These are phyloP conservation scores for Coreoperca whiteheadi DNA, from an alignment of 2,113 vertebrate species.

Conservation along the genomic window DNA sequence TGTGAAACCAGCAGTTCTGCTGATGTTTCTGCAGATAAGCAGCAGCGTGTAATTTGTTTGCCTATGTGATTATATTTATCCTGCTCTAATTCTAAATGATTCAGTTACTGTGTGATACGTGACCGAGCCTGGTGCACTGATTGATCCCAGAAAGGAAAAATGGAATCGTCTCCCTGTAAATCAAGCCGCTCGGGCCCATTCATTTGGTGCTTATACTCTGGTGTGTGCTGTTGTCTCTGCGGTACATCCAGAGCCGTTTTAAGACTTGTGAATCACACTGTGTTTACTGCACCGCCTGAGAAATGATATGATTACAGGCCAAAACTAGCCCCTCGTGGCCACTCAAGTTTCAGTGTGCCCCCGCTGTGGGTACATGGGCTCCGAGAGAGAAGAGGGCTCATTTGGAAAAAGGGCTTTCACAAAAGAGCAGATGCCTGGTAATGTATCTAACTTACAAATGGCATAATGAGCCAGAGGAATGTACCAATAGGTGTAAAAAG, in stretches of 20 bases:
- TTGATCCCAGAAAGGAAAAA: slow-evolving; percentile 65
- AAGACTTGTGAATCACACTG: slow-evolving; percentile 31
- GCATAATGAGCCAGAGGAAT: background rate
- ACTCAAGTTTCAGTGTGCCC: slow-evolving; percentile 10
- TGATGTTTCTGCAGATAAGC: slow-evolving; percentile 54
- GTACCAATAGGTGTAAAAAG: slow-evolving; percentile 18
- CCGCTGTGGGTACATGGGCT: background rate
- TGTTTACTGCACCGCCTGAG: slow-evolving; percentile 45
- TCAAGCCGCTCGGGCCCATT: slow-evolving; percentile 41
- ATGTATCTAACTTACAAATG: slow-evolving; percentile 11
- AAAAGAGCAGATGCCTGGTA: background rate
- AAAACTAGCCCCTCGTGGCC: slow-evolving; percentile 33
- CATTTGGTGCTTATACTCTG: slow-evolving; percentile 22
- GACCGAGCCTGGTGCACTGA: slow-evolving; percentile 16
- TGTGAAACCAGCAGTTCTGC: slow-evolving; percentile 25
- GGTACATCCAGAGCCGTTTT: slow-evolving; percentile 18
- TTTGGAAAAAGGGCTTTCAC: slow-evolving; percentile 4
- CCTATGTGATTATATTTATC: slow-evolving; percentile 59
- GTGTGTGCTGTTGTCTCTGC: slow-evolving; percentile 23
- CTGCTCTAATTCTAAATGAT: slow-evolving; percentile 59
- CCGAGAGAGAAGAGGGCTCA: background rate
- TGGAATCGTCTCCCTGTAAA: slow-evolving; percentile 48
- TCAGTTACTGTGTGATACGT: slow-evolving; percentile 52
- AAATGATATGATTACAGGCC: slow-evolving; percentile 45
- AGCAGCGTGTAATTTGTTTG: slow-evolving; percentile 56